Conservation (phyloP, 1,140 invertebrate genomes). For the Lasioglossum albipes region DNA sequence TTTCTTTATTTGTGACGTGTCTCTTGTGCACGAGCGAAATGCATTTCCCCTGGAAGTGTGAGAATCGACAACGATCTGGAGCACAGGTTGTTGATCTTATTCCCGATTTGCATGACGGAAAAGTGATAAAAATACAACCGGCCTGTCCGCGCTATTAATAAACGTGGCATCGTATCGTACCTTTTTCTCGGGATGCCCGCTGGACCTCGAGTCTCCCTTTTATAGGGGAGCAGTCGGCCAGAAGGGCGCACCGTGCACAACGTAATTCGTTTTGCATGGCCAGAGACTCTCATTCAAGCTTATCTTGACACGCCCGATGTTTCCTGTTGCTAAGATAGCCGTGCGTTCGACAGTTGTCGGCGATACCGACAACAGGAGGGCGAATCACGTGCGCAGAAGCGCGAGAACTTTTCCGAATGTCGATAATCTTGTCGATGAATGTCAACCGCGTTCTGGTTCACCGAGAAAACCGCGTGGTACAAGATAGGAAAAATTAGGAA, state of each 20-base stretch:
- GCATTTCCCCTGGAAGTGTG: no score
- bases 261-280: not conserved
- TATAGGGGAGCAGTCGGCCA: not conserved
- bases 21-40: no score
- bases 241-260: not conserved
- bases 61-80: not conserved
- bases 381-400: slow-evolving; percentile 29
- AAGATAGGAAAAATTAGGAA: no score
- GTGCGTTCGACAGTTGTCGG: slow-evolving; percentile 31
- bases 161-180: not conserved
- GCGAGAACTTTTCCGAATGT: slow-evolving; percentile 16
- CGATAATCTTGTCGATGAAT: slow-evolving; percentile 8
- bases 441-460: not conserved
- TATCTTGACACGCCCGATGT: slow-evolving; percentile 60
- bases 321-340: slow-evolving; percentile 62
- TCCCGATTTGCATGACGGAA: not conserved
- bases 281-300: slow-evolving; percentile 11
- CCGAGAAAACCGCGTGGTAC: no score
- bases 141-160: not conserved
- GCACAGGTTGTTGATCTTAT: not conserved
- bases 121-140: not conserved
- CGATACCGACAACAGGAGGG: slow-evolving; percentile 29
- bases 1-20: no score
- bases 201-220: not conserved
- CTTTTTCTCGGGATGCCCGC: not conserved